Evolutionary conservation across 2,113 vertebrate species (phyloP), one percentile per base, ranked within the genome.

Genomic region (Tricholaema leucomelas): DNA sequence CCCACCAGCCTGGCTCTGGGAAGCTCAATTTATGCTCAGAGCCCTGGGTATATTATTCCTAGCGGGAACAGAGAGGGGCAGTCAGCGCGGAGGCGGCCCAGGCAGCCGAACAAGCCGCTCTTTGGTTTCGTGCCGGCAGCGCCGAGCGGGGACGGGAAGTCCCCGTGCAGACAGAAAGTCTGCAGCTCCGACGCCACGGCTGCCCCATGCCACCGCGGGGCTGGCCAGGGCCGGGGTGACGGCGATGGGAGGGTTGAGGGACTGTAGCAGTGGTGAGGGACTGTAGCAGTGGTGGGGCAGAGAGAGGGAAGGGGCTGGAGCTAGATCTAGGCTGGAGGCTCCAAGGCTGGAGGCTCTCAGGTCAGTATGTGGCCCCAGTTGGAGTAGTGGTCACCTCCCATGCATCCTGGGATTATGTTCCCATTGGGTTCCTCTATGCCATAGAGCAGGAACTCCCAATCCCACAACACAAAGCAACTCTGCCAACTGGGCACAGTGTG

Each of bases 81-180:
- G 87, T 94, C 81, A 96, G 93, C 72, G 42, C 61, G 72, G 91
- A 82, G 95, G 95, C 91, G 65, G 92, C 92, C 46, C 81, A 74
- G 84, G 88, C 91, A 48, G 92, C 76, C 76, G 48, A 95, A 96
- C 94, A 97, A 96, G 92, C 85, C 81, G 91, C 87, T 95, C 97
- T 97, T 97, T 95, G 95, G 58, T 97, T 94, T 91, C 81, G 74
- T 81, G 71, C 87, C 95, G 91, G 95, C 94, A 93, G 96, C 91
- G 84, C 87, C 90, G 95, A 92, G 87, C 76, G 80, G 97, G 97
- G 97, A 97, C 97, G 96, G 97, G 97, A 97, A 97, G 97, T 97
- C 97, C 97, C 97, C 54, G 70, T 59, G 97, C 97, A 97, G 97
- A 97, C 97, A 97, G 71, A 95, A 95, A 97, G 97, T 97, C 97